Base-by-base conservation (phyloP, 1,140 invertebrate species). In the Calliopsis andreniformis region DNA sequence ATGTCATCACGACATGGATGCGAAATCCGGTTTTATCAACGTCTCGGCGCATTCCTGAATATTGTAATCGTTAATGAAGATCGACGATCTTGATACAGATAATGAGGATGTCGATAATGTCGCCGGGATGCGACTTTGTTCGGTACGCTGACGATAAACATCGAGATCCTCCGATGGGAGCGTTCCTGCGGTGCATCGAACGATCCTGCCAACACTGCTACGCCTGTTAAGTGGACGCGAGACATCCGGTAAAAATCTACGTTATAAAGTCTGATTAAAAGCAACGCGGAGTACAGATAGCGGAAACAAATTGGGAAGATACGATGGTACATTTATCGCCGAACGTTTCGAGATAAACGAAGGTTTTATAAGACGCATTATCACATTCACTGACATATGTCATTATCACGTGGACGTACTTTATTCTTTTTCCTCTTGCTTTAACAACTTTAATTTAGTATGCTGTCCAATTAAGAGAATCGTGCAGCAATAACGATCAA, bases 51-150 rank as follows among this genome's bases (percentile, higher is more conserved):
- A 80, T 72, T 51, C 58, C 66, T 14, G 47, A 53, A 76, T 82
- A 69, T 77, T 53, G 47, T n/a, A 51, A 47, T 67, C 71, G 76
- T 82, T 79, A 82, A 82, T 70, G 78, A 73, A 72, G 80, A 84
- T 77, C 62, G 67, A 77, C 71, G 55, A 42, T 45, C 30, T 49
- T 51, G 77, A 84, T 82, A 69, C 69, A 59, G 76, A 71, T 79
- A 76, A 82, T 43, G 80, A 76, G 58, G 45, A 70, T 51, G 51
- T 42, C 66, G 71, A 71, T 78, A 78, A 80, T 23, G 71, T 61
- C 75, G 51, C 39, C 69, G 32, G 28, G 10, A 16, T 12, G 61
- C 63, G 28, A 14, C 14, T 47, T 55, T 47, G 3, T 49, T 20
- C 45, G n/a, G 43, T 14, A 32, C 28, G 14, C 23, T 25, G 25